Evolutionary conservation across 2,888 invertebrate genomes (phyloP).

Genomic region (Drosophila vallismaia): DNA sequence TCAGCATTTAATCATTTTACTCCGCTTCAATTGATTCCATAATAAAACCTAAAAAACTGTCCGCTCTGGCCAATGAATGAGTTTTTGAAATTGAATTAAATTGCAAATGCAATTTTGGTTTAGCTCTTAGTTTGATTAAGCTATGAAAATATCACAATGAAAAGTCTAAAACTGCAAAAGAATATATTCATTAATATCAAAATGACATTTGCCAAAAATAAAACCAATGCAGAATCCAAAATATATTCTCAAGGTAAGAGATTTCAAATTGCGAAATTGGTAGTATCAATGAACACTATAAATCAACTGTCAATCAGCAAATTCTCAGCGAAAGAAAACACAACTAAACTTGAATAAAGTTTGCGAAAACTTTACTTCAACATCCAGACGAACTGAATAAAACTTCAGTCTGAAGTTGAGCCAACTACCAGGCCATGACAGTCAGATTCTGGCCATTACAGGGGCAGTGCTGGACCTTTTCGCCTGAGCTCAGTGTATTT

Average conservation of each 20-base stretch:
- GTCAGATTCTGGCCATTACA: constrained; percentile 17
- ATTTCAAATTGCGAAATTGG: constrained; percentile 2
- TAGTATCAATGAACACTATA: constrained; percentile 27
- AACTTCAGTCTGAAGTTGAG: constrained; percentile 31
- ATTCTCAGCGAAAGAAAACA: constrained; percentile 34
- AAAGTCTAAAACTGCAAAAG: constrained; percentile 1
- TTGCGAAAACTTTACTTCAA: constrained; percentile 21
- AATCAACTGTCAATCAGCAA: constrained; percentile 41
- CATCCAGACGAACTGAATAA: constrained; percentile 3
- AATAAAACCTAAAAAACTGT: constrained; percentile 19
- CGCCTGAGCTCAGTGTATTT: background rate
- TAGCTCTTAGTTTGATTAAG: constrained; percentile 11
- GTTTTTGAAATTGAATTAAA: constrained; percentile 19
- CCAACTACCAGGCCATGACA: constrained; percentile 28
- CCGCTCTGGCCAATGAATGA: constrained; percentile 19
- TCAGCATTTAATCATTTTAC: constrained; percentile 1
- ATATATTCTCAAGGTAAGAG: background rate
- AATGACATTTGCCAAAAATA: background rate
- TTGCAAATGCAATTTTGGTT: constrained; percentile 21
- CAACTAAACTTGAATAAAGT: constrained; percentile 26
- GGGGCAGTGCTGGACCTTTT: background rate
- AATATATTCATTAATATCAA: background rate
- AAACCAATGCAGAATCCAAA: background rate
- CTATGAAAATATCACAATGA: background rate
- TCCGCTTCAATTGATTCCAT: constrained; percentile 31